Percentiles rank a stretch among this genome's conserved stretches.
phyloP scores from a whole-genome alignment of 2,797 vertebrate species.

The Sebastes hubbsi region DNA sequence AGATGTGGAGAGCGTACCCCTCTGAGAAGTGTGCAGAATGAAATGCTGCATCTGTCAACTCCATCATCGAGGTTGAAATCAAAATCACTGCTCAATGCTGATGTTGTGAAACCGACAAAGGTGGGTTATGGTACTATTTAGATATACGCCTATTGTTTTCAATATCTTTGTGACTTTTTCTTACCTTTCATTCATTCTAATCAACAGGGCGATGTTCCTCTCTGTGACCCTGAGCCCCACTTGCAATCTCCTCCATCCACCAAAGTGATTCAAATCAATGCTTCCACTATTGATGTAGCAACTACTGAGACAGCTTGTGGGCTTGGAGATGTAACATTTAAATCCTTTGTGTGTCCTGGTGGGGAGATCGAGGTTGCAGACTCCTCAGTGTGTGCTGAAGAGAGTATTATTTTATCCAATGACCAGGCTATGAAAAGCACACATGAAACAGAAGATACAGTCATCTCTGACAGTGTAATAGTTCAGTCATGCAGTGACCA shows the following conservation, averaged over 20 bases:
- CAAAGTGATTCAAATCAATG: slow-evolving; percentile 1
- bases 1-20: slow-evolving; percentile 66
- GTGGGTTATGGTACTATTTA: slow-evolving; percentile 25
- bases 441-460: slow-evolving; percentile 29
- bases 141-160: neutral
- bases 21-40: slow-evolving; percentile 78
- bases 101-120: slow-evolving; percentile 30
- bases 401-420: slow-evolving; percentile 57
- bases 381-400: slow-evolving; percentile 40
- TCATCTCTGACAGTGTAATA: slow-evolving; percentile 39
- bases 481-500: slow-evolving; percentile 46
- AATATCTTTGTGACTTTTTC: neutral
- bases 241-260: neutral
- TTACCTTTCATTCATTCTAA: neutral
- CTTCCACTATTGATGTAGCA: neutral
- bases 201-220: slow-evolving; percentile 46
- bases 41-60: slow-evolving; percentile 37
- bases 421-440: slow-evolving; percentile 10
- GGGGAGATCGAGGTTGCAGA: slow-evolving; percentile 69
- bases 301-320: neutral
- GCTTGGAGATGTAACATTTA: slow-evolving; percentile 69
- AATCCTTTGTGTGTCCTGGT: slow-evolving; percentile 70
- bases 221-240: slow-evolving; percentile 10
- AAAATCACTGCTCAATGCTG: slow-evolving; percentile 17
- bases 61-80: slow-evolving; percentile 41